phyloP scores from a whole-genome alignment of 2,113 vertebrate genomes.

The Recurvirostra avosetta region DNA sequence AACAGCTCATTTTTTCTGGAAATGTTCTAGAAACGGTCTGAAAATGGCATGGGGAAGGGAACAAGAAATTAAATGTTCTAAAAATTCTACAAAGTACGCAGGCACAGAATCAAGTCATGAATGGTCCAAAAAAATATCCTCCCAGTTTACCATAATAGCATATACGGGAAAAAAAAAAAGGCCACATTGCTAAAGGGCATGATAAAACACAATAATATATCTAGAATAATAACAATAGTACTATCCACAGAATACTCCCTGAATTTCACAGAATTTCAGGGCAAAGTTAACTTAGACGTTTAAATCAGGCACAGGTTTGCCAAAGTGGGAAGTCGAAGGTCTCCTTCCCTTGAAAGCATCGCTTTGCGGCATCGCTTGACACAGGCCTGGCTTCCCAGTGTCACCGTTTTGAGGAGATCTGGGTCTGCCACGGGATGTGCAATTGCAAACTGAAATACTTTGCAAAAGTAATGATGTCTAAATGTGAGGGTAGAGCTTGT shows the following conservation, averaged over 20 bases:
- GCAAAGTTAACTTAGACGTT: background rate
- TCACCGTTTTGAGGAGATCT: background rate
- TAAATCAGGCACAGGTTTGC: background rate
- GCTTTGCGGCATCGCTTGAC: fast-evolving
- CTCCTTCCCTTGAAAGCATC: background rate
- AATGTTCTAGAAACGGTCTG: background rate
- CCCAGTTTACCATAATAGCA: background rate
- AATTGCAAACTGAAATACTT: background rate
- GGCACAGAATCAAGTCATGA: background rate
- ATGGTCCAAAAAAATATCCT: background rate
- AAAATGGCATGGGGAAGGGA: background rate
- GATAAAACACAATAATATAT: background rate
- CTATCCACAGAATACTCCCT: background rate
- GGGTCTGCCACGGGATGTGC: background rate
- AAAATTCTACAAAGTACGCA: background rate
- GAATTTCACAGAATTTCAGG: background rate
- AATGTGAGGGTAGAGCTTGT: background rate
- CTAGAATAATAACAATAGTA: background rate
- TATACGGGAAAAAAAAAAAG: background rate
- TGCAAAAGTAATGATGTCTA: background rate
- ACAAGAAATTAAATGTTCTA: background rate
- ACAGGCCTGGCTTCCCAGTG: background rate
- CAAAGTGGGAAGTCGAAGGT: background rate
- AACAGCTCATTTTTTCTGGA: background rate
- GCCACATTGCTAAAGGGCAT: fast-evolving